Conservation (phyloP, 2,113 vertebrate species). For the Hassar affinis region DNA sequence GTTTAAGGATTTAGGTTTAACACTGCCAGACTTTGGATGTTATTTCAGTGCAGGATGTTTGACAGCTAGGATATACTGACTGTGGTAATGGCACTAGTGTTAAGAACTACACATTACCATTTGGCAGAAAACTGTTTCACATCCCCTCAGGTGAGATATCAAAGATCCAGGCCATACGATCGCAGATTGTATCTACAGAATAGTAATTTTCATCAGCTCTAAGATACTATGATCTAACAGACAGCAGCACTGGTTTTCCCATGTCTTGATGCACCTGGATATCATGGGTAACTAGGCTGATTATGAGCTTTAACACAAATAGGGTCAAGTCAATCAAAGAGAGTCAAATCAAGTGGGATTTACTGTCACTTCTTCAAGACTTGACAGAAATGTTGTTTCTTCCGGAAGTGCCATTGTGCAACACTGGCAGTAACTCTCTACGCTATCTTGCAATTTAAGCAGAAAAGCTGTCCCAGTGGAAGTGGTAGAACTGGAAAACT, state of each 20-base stretch:
- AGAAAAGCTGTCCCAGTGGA: neutral
- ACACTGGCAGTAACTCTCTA: neutral
- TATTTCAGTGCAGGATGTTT: neutral
- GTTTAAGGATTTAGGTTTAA: neutral
- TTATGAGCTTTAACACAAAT: neutral
- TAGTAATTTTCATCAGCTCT: neutral
- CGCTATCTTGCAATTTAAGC: neutral
- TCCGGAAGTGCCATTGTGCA: neutral
- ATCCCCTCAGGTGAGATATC: neutral
- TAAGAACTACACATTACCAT: constrained; percentile 4
- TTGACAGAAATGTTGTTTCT: neutral
- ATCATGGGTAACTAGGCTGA: no score
- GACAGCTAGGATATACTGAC: neutral
- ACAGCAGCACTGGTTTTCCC: neutral
- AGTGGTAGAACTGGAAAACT: neutral
- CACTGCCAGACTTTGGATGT: neutral
- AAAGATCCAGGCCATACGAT: neutral
- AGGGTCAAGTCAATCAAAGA: neutral
- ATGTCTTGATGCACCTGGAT: neutral
- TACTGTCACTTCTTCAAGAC: neutral
- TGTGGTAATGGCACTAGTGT: neutral
- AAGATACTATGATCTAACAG: neutral
- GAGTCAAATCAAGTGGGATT: neutral
- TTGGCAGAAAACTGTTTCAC: neutral
- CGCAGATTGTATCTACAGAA: constrained; percentile 4